Evolutionary conservation across 2,888 invertebrate species (phyloP), one percentile per base, ranked within the genome.

Genomic region (Parnassius apollo): DNA sequence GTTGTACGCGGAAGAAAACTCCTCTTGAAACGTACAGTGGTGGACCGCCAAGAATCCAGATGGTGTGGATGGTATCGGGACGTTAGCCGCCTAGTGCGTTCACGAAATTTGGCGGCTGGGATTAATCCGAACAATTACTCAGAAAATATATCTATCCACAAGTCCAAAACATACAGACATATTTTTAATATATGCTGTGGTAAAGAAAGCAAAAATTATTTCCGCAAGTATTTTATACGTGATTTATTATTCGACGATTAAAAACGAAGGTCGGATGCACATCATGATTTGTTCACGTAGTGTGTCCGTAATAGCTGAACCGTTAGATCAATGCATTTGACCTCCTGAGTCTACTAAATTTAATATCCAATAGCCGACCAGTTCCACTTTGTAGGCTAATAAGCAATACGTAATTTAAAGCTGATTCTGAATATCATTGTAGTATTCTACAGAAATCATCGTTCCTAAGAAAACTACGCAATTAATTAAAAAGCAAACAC

Each of bases 281-380:
- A 54, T 62, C 62, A 69, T 78, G 80, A 82, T 74, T 70, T 76
- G 86, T 84, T 82, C 85, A 76, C 68, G 68, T 71, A 81, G 80
- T 81, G 82, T 71, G 73, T 71, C 77, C 75, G 77, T 84, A 83
- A 82, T 80, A 78, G 75, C 69, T 75, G 75, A 75, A 74, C 86
- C 85, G 86, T 86, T 88, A 88, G 77, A 72, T 72, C 74, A 79
- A 82, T 82, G 81, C 85, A 82, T 84, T 84, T 84, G 87, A 87
- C 89, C 89, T 83, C 81, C 77, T 84, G 75, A 71, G 74, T 77
- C 78, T 76, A 79, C 80, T 80, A 71, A 72, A 73, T 73, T 72
- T 73, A 68, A 65, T 68, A 50, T 58, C 42, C 57, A 45, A 57
- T 48, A 62, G 53, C 9, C 46, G 58, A n/a, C 54, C 18, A 25